Conservation (phyloP, 2,113 vertebrate species). For the Mobula birostris region DNA sequence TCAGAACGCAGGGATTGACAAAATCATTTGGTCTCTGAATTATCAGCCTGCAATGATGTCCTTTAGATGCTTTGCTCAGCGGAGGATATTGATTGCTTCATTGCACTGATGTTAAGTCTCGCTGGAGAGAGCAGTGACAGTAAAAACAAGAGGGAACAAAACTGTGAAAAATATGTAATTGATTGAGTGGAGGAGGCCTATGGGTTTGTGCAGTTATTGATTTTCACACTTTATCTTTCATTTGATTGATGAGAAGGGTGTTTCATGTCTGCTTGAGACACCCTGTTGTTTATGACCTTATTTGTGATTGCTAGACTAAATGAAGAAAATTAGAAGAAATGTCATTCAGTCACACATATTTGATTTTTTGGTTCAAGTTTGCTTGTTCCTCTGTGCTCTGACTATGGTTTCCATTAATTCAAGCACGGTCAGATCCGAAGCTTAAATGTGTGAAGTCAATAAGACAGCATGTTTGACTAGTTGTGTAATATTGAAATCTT, state of each 20-base stretch:
- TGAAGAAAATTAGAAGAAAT: constrained; percentile 64
- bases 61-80: constrained; percentile 40
- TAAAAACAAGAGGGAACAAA: constrained; percentile 39
- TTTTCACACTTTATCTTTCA: constrained; percentile 43
- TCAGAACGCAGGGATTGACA: constrained; percentile 40
- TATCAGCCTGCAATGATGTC: neutral
- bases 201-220: constrained; percentile 50
- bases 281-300: constrained; percentile 53
- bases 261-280: constrained; percentile 51
- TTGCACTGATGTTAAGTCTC: constrained; percentile 46
- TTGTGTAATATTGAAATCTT: constrained; percentile 20
- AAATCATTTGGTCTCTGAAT: constrained; percentile 40
- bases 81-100: constrained; percentile 44
- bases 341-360: constrained; percentile 59
- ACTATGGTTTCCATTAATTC: constrained; percentile 75
- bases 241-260: constrained; percentile 52
- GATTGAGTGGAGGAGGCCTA: constrained; percentile 45
- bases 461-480: constrained; percentile 68
- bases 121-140: constrained; percentile 43
- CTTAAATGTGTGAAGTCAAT: constrained; percentile 75
- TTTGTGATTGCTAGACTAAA: constrained; percentile 56
- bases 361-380: constrained; percentile 54
- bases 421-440: constrained; percentile 51
- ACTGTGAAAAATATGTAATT: constrained; percentile 44
- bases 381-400: constrained; percentile 60